Evolutionary conservation across 2,888 invertebrate genomes (phyloP), one percentile per base, ranked within the genome.

Genomic region (Drosophila sordidula): DNA sequence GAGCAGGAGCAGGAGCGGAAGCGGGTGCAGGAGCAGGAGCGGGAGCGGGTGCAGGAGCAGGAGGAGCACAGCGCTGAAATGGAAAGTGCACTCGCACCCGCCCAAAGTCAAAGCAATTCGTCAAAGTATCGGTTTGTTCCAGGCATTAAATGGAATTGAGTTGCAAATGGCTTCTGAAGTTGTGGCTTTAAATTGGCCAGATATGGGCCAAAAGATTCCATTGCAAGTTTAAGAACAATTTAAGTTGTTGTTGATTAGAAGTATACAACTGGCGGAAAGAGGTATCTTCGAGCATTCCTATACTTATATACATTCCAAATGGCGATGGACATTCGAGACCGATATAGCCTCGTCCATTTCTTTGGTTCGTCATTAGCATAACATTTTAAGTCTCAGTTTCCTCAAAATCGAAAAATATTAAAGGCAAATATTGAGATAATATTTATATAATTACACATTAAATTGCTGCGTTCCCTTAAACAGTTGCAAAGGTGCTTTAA

Each of bases 61-160:
- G 16, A 4, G 39, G 16, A 46, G 32, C 22, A 25, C 16, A 8
- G 18, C 42, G n/a, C 5, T 51, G 51, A 71, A 73, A 73, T 52
- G 42, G 62, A 68, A 73, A 73, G 59, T 74, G 76, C 65, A 71
- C 52, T 22, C 61, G 74, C 58, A 62, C 54, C 46, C 50, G 57
- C 44, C 36, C 50, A 42, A 45, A 36, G 44, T n/a, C 4, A 49
- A 25, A 29, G 26, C 14, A 51, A 41, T 22, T 49, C 41, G 25
- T 49, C 55, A 56, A 42, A 47, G 44, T 50, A 55, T 39, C 44
- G 11, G 8, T 61, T n/a, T 12, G 16, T 47, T 47, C 5, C 41
- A 25, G 32, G 14, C 25, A 26, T 16, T 1, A 26, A 26, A 9
- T 18, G 25, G 25, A 36, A 25, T 55, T 18, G 18, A 52, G 32